phyloP scores from a whole-genome alignment of 2,113 vertebrate genomes.

The Colaptes auratus region DNA sequence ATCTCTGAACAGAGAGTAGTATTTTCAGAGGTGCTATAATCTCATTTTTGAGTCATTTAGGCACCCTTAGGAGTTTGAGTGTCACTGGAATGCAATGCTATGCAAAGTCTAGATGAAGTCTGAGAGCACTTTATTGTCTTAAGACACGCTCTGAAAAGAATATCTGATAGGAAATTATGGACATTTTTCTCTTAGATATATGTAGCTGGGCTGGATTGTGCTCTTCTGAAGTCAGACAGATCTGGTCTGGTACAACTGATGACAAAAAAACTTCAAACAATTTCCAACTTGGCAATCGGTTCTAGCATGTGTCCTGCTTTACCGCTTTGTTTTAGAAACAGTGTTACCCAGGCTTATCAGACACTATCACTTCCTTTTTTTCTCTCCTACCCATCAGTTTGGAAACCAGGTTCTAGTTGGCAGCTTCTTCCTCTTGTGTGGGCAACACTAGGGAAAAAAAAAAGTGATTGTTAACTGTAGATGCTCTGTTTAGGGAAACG shows the following conservation, averaged over 20 bases:
- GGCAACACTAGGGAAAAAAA: slow-evolving; percentile 33
- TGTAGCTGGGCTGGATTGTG: not conserved
- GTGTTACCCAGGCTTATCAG: not conserved
- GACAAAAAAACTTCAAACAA: not conserved
- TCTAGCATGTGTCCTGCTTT: not conserved
- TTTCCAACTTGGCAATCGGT: not conserved
- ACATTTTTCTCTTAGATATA: not conserved
- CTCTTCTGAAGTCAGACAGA: not conserved
- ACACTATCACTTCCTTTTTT: not conserved
- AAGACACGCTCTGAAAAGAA: not conserved
- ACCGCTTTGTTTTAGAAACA: not conserved
- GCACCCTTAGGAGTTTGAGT: not conserved
- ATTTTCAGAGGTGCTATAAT: slow-evolving; percentile 3
- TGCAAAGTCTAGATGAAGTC: not conserved
- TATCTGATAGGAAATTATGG: not conserved
- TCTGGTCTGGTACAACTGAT: not conserved
- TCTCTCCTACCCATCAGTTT: not conserved
- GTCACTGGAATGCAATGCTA: not conserved
- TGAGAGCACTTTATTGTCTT: not conserved
- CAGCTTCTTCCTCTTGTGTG: slow-evolving; percentile 25
- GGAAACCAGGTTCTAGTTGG: slow-evolving; percentile 29
- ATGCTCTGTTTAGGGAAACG: slow-evolving; percentile 46
- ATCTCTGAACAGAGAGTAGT: not conserved
- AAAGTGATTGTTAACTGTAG: slow-evolving; percentile 53
- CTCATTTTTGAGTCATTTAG: not conserved